phyloP scores from a whole-genome alignment of 2,797 vertebrate genomes.

The Myiotriccus ornatus region DNA sequence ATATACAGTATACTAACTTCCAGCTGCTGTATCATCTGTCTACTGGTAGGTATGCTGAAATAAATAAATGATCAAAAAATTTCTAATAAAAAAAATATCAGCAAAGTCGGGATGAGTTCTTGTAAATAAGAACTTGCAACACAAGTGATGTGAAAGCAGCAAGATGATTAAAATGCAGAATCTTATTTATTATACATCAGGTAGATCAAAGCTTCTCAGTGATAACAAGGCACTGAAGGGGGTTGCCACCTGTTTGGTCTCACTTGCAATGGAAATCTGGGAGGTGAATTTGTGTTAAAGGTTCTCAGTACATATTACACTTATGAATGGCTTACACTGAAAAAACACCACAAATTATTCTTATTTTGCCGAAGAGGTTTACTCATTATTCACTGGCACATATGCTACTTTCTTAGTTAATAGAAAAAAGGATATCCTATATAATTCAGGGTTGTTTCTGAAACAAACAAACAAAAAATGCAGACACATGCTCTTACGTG shows the following conservation, averaged over 20 bases:
- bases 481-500: background rate
- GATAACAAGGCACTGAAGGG: conserved; percentile 50
- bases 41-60: conserved; percentile 43
- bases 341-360: background rate
- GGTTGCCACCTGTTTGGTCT: conserved; percentile 62
- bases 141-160: conserved; percentile 56
- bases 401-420: background rate
- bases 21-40: conserved; percentile 41
- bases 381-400: background rate
- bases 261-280: conserved; percentile 46
- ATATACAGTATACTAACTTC: conserved; percentile 13
- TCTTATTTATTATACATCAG: conserved; percentile 73
- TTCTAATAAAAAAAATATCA: background rate
- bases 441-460: background rate
- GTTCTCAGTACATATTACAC: background rate
- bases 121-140: conserved; percentile 48
- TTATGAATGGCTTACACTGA: background rate
- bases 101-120: conserved; percentile 35
- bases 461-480: background rate
- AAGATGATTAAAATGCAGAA: conserved; percentile 70
- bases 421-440: background rate
- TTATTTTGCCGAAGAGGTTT: background rate
- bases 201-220: conserved; percentile 69
- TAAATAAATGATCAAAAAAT: conserved; percentile 75
- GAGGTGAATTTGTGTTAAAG: conserved; percentile 58